Base-by-base conservation (phyloP, 2,888 invertebrate genomes). In the Erynnis tages region DNA sequence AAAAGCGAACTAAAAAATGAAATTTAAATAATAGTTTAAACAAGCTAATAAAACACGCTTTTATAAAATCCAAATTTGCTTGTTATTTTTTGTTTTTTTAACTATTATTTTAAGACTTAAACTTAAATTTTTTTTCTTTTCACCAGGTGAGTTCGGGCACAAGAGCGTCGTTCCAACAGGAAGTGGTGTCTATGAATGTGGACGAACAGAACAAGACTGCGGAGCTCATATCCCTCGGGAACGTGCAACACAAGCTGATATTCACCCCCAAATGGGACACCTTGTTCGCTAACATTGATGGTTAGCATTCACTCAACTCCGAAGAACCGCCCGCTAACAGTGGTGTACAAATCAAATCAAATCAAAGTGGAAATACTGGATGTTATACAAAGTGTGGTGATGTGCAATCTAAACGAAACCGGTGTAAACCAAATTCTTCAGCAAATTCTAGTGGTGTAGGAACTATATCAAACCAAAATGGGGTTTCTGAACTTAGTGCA, bases 181-280 rank as follows among this genome's bases (percentile, higher is more conserved):
- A 92, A 55, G 83, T 91, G 2, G 89, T 92, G 61, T 92, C 92
- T 0, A 79, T 92, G 14, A 82, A 78, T 1, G 76, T 80, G 4
- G 91, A 92, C 63, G 81, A 85, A 0, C 68, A 79, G 2, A 87
- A 91, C 3, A 89, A 91, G 5, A 91, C 91, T 1, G 92, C 92
- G 8, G 84, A 79, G 63, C 80, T 92, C 62, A 82, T 91, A 0
- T 86, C 92, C 17, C 77, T 93, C 23, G 92, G 93, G 0, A 68
- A 84, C 0, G 71, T 92, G 21, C 84, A 89, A 56, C 91, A 91
- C 61, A 92, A 92, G 62, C 73, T 92, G 1, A 91, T 87, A 55
- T 76, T 91, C 2, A 86, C 91, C 0, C 92, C 92, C 0, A 90
- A 91, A 59, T 92, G 92, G 92, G 84, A 90, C 52, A 53, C 69